Base-by-base conservation (phyloP, 1,140 invertebrate genomes). In the Polyergus mexicanus region DNA sequence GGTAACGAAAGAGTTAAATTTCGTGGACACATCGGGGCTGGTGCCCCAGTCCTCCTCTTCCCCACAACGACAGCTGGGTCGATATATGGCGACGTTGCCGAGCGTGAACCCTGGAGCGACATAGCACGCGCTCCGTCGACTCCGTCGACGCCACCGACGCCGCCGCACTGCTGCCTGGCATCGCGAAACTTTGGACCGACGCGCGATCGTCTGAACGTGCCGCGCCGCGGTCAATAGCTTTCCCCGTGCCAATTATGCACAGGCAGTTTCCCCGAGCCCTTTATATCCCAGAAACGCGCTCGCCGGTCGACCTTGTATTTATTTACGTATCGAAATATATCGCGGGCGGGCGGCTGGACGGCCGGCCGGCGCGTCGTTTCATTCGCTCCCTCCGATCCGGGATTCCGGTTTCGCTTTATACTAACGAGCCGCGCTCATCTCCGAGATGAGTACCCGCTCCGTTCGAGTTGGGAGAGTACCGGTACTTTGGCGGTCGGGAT, bases 251-350 rank as follows among this genome's bases (percentile, higher is more conserved):
- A 89, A 90, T 91, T 89, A 91, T 86, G 87, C 86, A 71, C 84
- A 35, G 51, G 78, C 71, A 85, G 85, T 77, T 89, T 88, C 56
- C 47, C 86, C 81, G 84, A 89, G 85, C 89, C 88, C 91, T 92
- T 92, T 91, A 88, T 91, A 92, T 87, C 80, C 81, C 86, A 91
- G 89, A 91, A 93, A 92, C 86, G 90, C 88, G 88, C 88, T 92
- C 86, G 88, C 84, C 86, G 75, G 71, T 87, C 90, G 91, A 92
- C 93, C 93, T 94, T 93, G 93, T 90, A 93, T 94, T 93, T 94
- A 93, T 94, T 93, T 93, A 92, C 93, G 89, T 92, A 92, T 92
- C 89, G 86, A 93, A 93, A 93, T 91, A 92, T 92, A 89, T 81
- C 78, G 78, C 66, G 85, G 58, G 5, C 22, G 28, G 71, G 80